Evolutionary conservation across 2,113 vertebrate genomes (phyloP).

Genomic region (Lepidothrix coronata): DNA sequence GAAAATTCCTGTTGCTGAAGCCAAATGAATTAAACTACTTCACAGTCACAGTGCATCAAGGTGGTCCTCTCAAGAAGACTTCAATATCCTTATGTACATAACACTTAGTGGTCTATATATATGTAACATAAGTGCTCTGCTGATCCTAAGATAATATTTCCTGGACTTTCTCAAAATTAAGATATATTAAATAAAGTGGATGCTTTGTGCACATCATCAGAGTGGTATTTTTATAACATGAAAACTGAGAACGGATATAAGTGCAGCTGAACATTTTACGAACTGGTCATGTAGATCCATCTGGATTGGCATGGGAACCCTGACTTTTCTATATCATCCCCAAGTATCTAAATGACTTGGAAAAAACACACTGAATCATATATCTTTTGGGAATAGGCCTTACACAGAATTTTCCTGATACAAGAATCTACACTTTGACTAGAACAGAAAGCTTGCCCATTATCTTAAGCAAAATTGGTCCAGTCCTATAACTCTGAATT

Average conservation of each 20-base stretch:
- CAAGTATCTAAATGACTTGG: background rate
- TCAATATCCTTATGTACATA: background rate
- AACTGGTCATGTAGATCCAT: background rate
- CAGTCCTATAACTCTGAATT: background rate
- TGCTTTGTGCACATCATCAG: background rate
- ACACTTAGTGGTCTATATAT: background rate
- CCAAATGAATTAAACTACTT: background rate
- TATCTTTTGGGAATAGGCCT: background rate
- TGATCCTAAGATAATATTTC: background rate
- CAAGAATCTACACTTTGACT: background rate
- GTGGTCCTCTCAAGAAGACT: background rate
- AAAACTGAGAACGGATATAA: background rate
- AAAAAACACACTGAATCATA: accelerated
- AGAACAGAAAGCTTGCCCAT: background rate
- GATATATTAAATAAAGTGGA: background rate
- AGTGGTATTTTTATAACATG: background rate
- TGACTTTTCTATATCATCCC: background rate
- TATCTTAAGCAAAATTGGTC: background rate
- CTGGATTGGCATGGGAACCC: background rate
- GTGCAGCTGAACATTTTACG: background rate
- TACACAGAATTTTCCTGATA: background rate
- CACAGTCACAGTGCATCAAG: background rate
- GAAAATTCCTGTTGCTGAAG: background rate
- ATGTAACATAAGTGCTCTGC: background rate
- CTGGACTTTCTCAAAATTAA: background rate